Base-by-base conservation (phyloP, 2,113 vertebrate species). In the Tupaia chinensis region DNA sequence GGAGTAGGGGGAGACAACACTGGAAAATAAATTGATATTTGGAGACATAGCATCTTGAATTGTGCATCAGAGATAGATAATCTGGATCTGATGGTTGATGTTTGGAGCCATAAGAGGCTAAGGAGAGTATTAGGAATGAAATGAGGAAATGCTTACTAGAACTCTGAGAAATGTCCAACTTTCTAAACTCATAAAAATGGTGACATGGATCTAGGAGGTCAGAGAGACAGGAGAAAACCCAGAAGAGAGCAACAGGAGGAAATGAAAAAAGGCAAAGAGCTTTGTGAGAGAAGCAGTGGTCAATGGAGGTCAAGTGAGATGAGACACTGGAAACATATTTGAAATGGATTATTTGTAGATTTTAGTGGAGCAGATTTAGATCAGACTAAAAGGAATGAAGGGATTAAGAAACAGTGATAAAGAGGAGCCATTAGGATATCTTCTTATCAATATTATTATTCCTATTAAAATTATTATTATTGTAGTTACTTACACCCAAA, bases 401-500 rank as follows among this genome's bases (percentile, higher is more conserved):
- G 58, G 32, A 32, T 69, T 73, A 81, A 87, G 69, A 90, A 53
- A 81, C 6, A 3, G 3, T 1, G 27, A 32, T 22, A 65, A 83
- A 79, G 25, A 80, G 69, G 1, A 69, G 15, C 54, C 19, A 16
- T 10, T 19, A 56, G 29, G 66, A 1, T 54, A 9, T 22, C 32
- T 58, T 77, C 68, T 63, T 6, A 56, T 92, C 23, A 13, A 4
- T 15, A 77, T 87, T 1, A 76, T 29, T 0, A 27, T 92, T 44
- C 44, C 44, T 25, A 10, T 81, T 84, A 73, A 12, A 32, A 63
- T 79, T 9, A 44, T 72, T 54, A 29, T n/a, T 96, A 25, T 90
- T 58, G 83, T 5, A 80, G 87, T 96, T 96, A 81, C 68, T 14
- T 65, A 74, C 77, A 73, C 95, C 96, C 89, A 74, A 84, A 81